Evolutionary conservation across 2,888 invertebrate species (phyloP).

Genomic region (Tipula helvola): DNA sequence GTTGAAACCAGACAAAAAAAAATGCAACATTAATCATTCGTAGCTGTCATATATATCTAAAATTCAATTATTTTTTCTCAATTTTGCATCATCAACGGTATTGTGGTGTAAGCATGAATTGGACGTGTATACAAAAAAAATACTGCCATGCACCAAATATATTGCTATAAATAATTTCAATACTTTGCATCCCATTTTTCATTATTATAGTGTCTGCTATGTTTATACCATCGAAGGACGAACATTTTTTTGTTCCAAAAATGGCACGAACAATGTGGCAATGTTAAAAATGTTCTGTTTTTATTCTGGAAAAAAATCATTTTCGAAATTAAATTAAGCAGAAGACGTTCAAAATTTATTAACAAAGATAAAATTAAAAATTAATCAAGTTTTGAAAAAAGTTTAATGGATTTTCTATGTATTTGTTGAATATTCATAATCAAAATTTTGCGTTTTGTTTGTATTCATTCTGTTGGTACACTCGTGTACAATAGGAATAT

Average conservation of each 20-base stretch:
- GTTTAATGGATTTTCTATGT: background rate
- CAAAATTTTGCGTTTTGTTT: background rate
- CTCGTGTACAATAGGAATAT: background rate
- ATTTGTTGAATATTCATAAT: background rate
- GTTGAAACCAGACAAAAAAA: background rate
- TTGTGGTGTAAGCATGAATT: background rate
- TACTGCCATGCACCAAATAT: background rate
- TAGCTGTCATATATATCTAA: background rate
- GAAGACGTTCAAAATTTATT: background rate
- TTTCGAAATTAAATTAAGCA: background rate
- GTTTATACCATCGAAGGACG: background rate
- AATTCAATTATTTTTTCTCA: background rate
- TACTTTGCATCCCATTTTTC: background rate
- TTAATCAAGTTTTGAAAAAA: background rate
- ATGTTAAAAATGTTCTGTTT: background rate
- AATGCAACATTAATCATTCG: background rate
- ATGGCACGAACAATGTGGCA: background rate
- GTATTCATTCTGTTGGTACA: background rate
- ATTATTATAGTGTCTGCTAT: background rate
- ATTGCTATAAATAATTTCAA: background rate
- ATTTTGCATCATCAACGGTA: background rate
- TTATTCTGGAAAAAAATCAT: background rate
- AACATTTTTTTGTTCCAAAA: background rate
- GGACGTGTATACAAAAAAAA: background rate
- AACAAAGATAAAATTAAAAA: background rate